Percentiles rank a stretch among this genome's conserved stretches.
Conservation (phyloP, 2,113 vertebrate genomes). For the Podiceps cristatus region DNA sequence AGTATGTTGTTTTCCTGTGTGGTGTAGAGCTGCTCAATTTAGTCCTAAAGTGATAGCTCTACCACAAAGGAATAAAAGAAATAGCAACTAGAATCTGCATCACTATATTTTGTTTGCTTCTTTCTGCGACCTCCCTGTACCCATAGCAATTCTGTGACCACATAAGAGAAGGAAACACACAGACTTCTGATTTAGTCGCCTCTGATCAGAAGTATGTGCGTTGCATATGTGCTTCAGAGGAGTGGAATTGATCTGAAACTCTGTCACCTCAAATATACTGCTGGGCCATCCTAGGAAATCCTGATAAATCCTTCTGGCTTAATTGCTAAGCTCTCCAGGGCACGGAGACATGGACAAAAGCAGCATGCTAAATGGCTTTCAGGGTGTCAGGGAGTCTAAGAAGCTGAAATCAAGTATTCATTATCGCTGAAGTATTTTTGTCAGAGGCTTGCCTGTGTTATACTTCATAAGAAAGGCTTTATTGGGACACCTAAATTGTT, state of each 20-base stretch:
- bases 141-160: background rate
- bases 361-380: background rate
- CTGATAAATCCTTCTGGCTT: conserved; percentile 31
- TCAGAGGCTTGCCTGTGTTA: background rate
- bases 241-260: background rate
- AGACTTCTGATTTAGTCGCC: background rate
- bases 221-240: background rate
- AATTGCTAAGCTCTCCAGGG: background rate
- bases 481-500: background rate
- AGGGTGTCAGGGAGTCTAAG: conserved; percentile 4
- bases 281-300: conserved; percentile 3
- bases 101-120: background rate
- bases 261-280: background rate
- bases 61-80: background rate
- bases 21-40: background rate
- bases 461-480: background rate
- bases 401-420: background rate
- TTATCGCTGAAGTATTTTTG: background rate
- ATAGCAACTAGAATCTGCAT: background rate
- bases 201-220: background rate
- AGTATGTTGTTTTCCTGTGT: background rate
- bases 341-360: background rate
- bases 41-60: background rate
- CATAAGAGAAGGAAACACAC: background rate
- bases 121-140: background rate